Evolutionary conservation across 2,888 invertebrate genomes (phyloP).

Genomic region (Oscheius onirici): DNA sequence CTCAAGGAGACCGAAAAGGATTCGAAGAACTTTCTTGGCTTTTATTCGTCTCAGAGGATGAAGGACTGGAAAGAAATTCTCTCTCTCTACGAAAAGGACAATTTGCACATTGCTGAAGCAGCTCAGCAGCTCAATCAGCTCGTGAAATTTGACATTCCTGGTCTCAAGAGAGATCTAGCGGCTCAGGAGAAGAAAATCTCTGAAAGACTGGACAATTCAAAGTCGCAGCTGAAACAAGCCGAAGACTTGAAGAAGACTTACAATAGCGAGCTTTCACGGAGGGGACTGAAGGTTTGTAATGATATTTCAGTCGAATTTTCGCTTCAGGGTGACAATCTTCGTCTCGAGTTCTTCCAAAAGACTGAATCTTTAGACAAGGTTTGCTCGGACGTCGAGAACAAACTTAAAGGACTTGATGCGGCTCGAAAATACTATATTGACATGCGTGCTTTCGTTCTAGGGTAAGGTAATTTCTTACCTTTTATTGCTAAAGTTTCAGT

Average conservation of each 20-base stretch:
- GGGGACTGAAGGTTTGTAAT: constrained; percentile 18
- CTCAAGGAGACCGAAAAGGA: constrained; percentile 95
- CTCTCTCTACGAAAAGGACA: constrained; percentile 86
- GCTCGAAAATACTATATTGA: constrained; percentile 15
- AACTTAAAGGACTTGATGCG: neutral
- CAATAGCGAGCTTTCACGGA: neutral
- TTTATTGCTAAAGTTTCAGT: neutral
- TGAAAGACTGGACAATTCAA: constrained; percentile 5
- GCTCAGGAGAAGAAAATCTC: constrained; percentile 20
- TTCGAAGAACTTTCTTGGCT: constrained; percentile 92
- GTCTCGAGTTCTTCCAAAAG: constrained; percentile 16
- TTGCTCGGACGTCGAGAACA: neutral
- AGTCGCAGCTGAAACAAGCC: constrained; percentile 5
- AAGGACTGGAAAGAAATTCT: constrained; percentile 94
- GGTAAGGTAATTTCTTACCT: neutral
- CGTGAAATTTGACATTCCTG: constrained; percentile 92
- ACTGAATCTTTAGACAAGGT: constrained; percentile 14
- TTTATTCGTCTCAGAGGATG: constrained; percentile 95
- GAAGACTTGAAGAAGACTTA: constrained; percentile 5
- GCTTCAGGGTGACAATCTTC: constrained; percentile 15
- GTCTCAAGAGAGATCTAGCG: constrained; percentile 79
- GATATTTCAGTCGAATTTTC: too few species aligned
- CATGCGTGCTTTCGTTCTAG: constrained; percentile 3
- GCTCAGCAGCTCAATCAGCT: constrained; percentile 91
- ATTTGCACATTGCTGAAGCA: constrained; percentile 88